phyloP scores from a whole-genome alignment of 1,140 invertebrate species.

The Rhynchophorus ferrugineus region DNA sequence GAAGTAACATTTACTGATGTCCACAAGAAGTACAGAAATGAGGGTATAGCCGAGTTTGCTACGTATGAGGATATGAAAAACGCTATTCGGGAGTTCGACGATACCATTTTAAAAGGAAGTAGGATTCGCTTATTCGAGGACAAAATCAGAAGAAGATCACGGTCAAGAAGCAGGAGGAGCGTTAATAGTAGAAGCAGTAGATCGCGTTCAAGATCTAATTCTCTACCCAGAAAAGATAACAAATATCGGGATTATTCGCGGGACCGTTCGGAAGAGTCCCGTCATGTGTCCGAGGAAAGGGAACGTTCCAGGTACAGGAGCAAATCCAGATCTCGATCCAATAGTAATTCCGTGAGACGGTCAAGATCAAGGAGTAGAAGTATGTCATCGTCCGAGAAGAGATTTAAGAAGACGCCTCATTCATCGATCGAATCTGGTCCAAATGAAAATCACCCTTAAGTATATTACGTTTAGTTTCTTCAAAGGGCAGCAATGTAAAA shows the following conservation, averaged over 20 bases:
- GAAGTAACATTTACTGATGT: conserved; percentile 96
- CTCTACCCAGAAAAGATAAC: conserved; percentile 15
- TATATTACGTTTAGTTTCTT: too few relatives aligned
- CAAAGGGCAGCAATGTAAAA: too few relatives aligned
- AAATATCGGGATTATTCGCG: conserved; percentile 13
- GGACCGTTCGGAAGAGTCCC: conserved; percentile 11
- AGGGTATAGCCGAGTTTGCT: conserved; percentile 87
- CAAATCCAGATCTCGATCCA: too few relatives aligned
- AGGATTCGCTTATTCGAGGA: conserved; percentile 17
- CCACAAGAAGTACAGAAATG: conserved; percentile 68
- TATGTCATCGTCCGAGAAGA: conserved; percentile 12
- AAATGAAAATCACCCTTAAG: too few relatives aligned
- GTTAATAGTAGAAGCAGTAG: conserved; percentile 14
- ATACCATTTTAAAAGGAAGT: conserved; percentile 17
- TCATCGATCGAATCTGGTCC: too few relatives aligned
- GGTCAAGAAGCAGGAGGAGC: conserved; percentile 7
- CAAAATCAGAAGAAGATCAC: conserved; percentile 5
- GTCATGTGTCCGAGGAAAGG: conserved; percentile 10
- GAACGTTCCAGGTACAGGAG: not conserved
- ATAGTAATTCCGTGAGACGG: too few relatives aligned
- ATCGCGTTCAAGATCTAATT: conserved; percentile 15
- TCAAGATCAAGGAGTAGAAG: conserved; percentile 10
- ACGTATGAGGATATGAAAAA: conserved; percentile 86
- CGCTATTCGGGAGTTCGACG: conserved; percentile 89
- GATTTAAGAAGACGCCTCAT: too few relatives aligned